These are phyloP conservation scores for Heliangelus exortis DNA, from an alignment of 2,797 vertebrate genomes.

Conservation along the genomic window DNA sequence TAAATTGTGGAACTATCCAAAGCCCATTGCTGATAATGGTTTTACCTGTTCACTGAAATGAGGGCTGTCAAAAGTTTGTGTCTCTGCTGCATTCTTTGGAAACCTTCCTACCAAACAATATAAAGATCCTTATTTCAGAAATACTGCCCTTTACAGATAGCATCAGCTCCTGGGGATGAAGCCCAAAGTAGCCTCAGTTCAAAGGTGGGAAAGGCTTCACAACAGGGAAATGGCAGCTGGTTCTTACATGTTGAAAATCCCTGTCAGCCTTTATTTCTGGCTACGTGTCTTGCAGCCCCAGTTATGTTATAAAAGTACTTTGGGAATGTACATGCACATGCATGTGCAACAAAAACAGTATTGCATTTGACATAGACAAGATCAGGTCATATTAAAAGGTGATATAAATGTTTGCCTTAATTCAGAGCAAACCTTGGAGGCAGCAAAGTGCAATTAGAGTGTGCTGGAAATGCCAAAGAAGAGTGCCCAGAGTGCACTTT, in stretches of 20 bases:
- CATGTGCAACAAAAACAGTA: not conserved
- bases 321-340: not conserved
- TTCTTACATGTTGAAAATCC: not conserved
- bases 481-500: not conserved
- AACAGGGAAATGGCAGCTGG: not conserved
- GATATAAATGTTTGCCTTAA: not conserved
- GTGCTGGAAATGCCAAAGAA: not conserved
- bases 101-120: not conserved
- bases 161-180: not conserved
- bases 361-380: not conserved
- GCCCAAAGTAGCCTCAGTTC: not conserved
- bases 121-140: not conserved
- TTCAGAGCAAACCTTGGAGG: not conserved
- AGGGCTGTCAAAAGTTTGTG: not conserved
- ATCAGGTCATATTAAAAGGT: not conserved
- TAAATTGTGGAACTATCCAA: not conserved
- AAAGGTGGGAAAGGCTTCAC: not conserved
- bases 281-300: not conserved
- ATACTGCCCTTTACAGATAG: not conserved
- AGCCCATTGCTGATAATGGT: not conserved
- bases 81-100: not conserved
- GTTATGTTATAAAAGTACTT: not conserved
- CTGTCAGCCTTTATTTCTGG: not conserved
- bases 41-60: not conserved
- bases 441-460: no score